A percentile compares a stretch with the other conserved stretches of the same genome.
phyloP scores from a whole-genome alignment of 92 coral and sea anemone genomes.

The Epizoanthus stellaris region DNA sequence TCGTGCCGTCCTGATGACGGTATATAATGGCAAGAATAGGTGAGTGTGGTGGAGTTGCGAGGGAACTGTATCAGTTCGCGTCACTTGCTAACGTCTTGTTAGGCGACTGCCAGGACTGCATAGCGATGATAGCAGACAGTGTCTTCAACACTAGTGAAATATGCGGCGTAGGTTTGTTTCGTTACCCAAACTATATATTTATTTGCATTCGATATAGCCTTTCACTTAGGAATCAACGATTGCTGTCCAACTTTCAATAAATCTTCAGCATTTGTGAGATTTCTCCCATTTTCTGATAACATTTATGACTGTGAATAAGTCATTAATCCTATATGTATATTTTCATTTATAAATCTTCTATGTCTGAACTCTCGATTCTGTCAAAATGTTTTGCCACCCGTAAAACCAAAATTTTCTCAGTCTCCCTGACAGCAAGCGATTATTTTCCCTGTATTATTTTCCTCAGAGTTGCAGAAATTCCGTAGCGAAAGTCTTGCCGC shows the following conservation, averaged over 20 bases:
- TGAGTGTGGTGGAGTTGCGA: not conserved
- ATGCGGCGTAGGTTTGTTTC: not conserved
- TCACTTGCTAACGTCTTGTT: conserved; percentile 4
- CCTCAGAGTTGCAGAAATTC: conserved; percentile 89
- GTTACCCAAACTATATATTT: not conserved
- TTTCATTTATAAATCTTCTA: conserved; percentile 28
- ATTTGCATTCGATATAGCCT: conserved; percentile 1
- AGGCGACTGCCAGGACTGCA: conserved; percentile 19
- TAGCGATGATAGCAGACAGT: conserved; percentile 16
- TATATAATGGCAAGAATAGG: conserved; percentile 28
- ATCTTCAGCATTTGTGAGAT: conserved; percentile 14
- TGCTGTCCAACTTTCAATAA: not conserved
- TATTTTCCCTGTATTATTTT: not conserved
- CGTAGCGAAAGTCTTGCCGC: conserved; percentile 93
- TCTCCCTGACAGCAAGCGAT: not conserved
- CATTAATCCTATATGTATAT: conserved; percentile 14
- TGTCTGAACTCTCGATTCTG: conserved; percentile 15
- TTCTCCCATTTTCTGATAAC: conserved; percentile 10
- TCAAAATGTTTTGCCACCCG: conserved; percentile 22
- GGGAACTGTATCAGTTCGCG: not conserved
- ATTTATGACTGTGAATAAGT: conserved; percentile 7
- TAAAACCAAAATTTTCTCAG: not conserved
- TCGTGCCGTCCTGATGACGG: conserved; percentile 32
- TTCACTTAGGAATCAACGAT: not conserved
- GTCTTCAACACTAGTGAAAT: not conserved